phyloP scores from a whole-genome alignment of 37 sponge, comb jelly and placozoan species.

The Theonella swinhoei region DNA sequence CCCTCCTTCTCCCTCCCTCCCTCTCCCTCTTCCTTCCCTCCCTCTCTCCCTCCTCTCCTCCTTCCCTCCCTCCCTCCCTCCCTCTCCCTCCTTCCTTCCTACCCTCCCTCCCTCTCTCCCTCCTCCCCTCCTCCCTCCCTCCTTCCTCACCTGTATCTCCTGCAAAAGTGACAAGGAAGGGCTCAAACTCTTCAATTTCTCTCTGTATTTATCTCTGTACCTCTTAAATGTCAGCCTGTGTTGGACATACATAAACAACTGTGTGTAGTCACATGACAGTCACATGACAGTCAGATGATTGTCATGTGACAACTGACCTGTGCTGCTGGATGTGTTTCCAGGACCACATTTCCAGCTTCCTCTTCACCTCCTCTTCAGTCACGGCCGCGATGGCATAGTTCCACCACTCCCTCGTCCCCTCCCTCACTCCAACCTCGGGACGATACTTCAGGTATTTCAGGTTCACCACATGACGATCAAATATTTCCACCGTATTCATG shows the following conservation, averaged over 20 bases:
- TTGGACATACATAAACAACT: too few relatives aligned
- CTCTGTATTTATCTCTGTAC: conserved; percentile 62
- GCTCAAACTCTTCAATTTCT: conserved; percentile 53
- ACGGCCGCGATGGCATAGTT: conserved; percentile 73
- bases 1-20: not conserved
- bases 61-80: conserved; percentile 52
- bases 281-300: conserved; percentile 1
- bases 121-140: not conserved
- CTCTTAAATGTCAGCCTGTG: conserved; percentile 37
- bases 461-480: conserved; percentile 40
- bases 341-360: conserved; percentile 64
- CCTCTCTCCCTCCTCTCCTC: not conserved
- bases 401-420: conserved; percentile 71
- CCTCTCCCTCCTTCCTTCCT: not conserved
- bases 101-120: not conserved
- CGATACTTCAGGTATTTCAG: conserved; percentile 69
- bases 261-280: not conserved
- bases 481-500: conserved; percentile 44
- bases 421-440: conserved; percentile 1
- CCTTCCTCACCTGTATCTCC: conserved; percentile 56
- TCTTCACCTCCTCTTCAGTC: conserved; percentile 69
- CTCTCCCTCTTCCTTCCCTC: not conserved
- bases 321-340: conserved; percentile 81
- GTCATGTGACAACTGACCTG: conserved; percentile 59
- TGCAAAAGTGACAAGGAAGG: conserved; percentile 49